phyloP scores from a whole-genome alignment of 2,888 invertebrate genomes.

The Dicranocentrus wangi region DNA sequence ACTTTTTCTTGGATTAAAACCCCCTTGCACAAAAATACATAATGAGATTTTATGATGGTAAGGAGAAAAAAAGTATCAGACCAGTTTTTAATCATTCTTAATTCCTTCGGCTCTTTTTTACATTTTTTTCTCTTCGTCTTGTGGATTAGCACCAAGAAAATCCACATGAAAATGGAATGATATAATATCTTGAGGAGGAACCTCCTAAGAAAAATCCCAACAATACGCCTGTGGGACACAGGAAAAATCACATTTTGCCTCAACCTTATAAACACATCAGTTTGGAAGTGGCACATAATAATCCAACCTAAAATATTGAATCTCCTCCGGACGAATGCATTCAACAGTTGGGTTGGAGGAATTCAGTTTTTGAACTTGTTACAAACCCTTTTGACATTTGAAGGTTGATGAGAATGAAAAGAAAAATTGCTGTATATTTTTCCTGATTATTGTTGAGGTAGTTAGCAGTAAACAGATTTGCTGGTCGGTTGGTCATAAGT shows the following conservation, averaged over 20 bases:
- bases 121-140: constrained; percentile 1
- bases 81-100: constrained; percentile 4
- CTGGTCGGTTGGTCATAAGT: constrained; percentile 4
- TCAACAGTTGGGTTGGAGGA: constrained; percentile 6
- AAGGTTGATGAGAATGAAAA: constrained; percentile 1
- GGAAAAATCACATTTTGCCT: too few species aligned
- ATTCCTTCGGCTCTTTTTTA: constrained; percentile 12
- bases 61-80: not conserved
- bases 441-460: not conserved
- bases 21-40: too few species aligned
- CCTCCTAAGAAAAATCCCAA: not conserved
- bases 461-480: not conserved
- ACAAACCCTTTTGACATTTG: constrained; percentile 17
- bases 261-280: constrained; percentile 8
- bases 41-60: not conserved
- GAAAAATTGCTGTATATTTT: not conserved
- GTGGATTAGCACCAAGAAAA: too few species aligned
- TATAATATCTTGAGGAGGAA: too few species aligned
- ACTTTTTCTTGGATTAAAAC: too few species aligned
- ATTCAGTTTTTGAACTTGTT: not conserved
- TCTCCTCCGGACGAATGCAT: constrained; percentile 12
- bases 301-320: constrained; percentile 14
- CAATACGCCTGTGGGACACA: too few species aligned
- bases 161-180: too few species aligned
- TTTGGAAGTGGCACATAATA: constrained; percentile 19